Evolutionary conservation across 1,140 invertebrate genomes (phyloP), one percentile per base, ranked within the genome.

Genomic region (Lordiphosa mommai): DNA sequence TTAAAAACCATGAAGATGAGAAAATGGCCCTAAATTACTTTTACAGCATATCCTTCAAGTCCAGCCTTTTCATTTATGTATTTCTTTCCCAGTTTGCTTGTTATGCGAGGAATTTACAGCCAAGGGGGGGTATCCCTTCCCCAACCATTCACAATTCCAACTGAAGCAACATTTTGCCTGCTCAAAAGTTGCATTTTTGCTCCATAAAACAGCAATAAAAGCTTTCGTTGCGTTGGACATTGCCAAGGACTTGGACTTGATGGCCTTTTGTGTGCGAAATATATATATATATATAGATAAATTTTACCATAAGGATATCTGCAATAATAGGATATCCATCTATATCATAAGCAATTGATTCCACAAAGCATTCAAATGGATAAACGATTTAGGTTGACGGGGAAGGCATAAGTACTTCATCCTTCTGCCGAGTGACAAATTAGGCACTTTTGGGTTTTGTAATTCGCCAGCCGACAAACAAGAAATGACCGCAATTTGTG

Each of bases 401-500:
- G 16, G 3, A 17, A 1, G 3, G 4, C 23, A 7, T 5, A 23
- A 6, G 64, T 67, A 38, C 49, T 57, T 50, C 50, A 49, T 46
- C 38, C 50, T 30, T 46, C 41, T 14, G 49, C 49, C 40, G 57
- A 57, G 63, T 84, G 77, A 84, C 77, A 84, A 84, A 84, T 84
- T 85, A 84, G 79, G 64, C 79, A 85, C 77, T 84, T 85, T 85
- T 49, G 41, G 58, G 46, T 36, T 36, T 61, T 69, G 65, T 67
- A 67, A 55, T 69, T 69, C 65, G 34, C 53, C 66, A 61, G 68
- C 72, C 77, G 77, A 77, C 77, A 84, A 43, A 84, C 77, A 84
- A 85, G 79, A 84, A 84, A 84, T 84, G 80, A 84, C 77, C 77
- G 64, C 77, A 84, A 84, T 84, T 84, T 84, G 77, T 72, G 69